Evolutionary conservation across 1,140 invertebrate species (phyloP), one percentile per base, ranked within the genome.

Genomic region (Pseudomyrmex pallidus): DNA sequence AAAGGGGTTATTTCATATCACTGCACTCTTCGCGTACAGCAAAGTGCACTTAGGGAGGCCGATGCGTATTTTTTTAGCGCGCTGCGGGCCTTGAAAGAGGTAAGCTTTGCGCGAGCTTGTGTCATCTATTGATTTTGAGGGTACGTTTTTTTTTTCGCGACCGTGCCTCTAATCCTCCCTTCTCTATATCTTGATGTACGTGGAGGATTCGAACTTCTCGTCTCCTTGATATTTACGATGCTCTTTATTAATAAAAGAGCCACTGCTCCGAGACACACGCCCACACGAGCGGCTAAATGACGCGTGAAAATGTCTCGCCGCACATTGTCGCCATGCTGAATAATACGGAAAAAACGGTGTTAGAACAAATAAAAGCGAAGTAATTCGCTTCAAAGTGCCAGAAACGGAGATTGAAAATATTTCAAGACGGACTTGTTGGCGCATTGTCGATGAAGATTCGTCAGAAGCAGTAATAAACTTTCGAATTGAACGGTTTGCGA

Each of bases 81-180:
- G 87, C 5, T 35, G 78, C 62, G 66, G 22, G 57, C 5, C 35
- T 35, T 68, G 74, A 70, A 54, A 85, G 78, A 59, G 0, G 35
- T 35, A 48, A 78, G 66, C 86, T 88, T 83, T 57, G 77, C 70
- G 73, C 70, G 63, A 78, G 59, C 57, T 74, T 74, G 48, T 73
- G 86, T 86, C 85, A 73, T 72, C 87, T 92, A 93, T 93, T 90
- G 92, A 92, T 93, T 93, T 91, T 89, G 72, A 92, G 83, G 87
- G 85, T 84, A 72, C 86, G 83, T 90, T 91, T 90, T 80, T 86
- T 20, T 87, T 72, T 35, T 35, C 84, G 50, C 82, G 76, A 74
- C 54, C 13, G n/a, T 77, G n/a, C n/a, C 25, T 35, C 35, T 35
- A 35, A 35, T 35, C 5, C 5, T 35, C 5, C 0, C 35, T 35